phyloP scores from a whole-genome alignment of 2,113 vertebrate genomes.

The Grantiella picta region DNA sequence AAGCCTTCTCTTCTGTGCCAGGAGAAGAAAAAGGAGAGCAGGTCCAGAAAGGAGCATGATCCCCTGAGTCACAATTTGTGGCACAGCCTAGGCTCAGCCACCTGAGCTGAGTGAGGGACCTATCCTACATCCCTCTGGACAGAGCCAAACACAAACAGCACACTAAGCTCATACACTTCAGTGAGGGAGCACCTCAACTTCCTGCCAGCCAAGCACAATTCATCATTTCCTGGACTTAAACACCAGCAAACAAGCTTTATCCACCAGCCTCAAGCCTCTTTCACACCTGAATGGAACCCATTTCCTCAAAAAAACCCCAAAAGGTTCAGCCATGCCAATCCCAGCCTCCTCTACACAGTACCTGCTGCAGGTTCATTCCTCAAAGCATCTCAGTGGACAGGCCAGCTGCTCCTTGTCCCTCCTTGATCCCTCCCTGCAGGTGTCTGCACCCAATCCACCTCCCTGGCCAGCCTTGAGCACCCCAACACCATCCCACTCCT shows the following conservation, averaged over 20 bases:
- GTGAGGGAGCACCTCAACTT: not conserved
- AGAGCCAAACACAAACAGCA: not conserved
- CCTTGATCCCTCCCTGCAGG: rapidly evolving
- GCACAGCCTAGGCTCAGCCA: not conserved
- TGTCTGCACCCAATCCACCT: rapidly evolving
- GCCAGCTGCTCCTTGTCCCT: not conserved
- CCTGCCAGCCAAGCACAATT: not conserved
- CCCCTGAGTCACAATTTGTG: not conserved
- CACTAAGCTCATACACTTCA: not conserved
- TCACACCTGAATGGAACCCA: not conserved
- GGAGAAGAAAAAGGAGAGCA: not conserved
- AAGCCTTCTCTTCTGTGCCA: not conserved
- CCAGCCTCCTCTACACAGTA: not conserved
- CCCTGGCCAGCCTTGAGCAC: not conserved
- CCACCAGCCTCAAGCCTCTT: not conserved
- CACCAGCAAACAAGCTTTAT: not conserved
- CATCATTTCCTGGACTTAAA: not conserved
- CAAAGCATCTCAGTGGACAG: not conserved
- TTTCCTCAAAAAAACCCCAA: not conserved
- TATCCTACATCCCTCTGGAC: not conserved
- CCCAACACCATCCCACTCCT: not conserved
- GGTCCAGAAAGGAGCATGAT: not conserved
- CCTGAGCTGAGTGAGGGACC: not conserved
- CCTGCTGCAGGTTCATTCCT: not conserved
- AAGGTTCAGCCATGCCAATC: not conserved